Evolutionary conservation across 1,140 invertebrate species (phyloP), one percentile per base, ranked within the genome.

Genomic region (Procambarus virginalis): DNA sequence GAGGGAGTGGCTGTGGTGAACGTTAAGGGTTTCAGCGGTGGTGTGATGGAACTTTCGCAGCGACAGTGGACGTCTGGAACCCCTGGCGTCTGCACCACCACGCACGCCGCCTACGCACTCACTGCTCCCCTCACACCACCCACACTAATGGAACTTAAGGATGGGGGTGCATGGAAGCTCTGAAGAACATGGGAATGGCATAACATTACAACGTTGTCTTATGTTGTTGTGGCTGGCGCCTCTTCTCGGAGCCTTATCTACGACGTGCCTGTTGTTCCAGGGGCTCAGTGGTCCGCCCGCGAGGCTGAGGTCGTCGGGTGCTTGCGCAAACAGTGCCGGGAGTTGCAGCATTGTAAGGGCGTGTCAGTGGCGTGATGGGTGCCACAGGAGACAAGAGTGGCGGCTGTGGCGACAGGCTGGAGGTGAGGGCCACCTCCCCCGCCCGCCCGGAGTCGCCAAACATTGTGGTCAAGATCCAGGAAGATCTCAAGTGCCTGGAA

Each of bases 401-500:
- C 12, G 58, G n/a, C 9, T 46, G 2, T 2, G 46, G 48, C 48
- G 20, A 51, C 17, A 49, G 14, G 8, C 9, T 82, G 58, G 34
- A 45, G 2, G n/a, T 20, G 58, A 12, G 55, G 5, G 68, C 9
- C 14, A 14, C 80, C 14, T 9, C 80, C 3, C 22, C 17, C 3
- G 80, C 60, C 12, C 3, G 58, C 6, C 6, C n/a, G 6, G 80
- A 82, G 9, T 68, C 80, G 9, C 22, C 55, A 2, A 68, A 14
- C n/a, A 64, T 82, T 6, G 22, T 64, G 46, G 22, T 3, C 34
- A 64, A 68, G 48, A 82, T 82, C 46, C 55, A 68, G 14, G 4
- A 82, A 34, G 80, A 82, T 22, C 46, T 82, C 4, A 22, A 45
- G 12, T 58, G 45, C 17, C 80, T 82, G 20, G 80, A 82, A 1